A percentile compares a stretch with the other conserved stretches of the same genome.
Evolutionary conservation across 30 jellyfish, hydroid and myxozoan species (phyloP).

Genomic region (Aurelia coerulea): DNA sequence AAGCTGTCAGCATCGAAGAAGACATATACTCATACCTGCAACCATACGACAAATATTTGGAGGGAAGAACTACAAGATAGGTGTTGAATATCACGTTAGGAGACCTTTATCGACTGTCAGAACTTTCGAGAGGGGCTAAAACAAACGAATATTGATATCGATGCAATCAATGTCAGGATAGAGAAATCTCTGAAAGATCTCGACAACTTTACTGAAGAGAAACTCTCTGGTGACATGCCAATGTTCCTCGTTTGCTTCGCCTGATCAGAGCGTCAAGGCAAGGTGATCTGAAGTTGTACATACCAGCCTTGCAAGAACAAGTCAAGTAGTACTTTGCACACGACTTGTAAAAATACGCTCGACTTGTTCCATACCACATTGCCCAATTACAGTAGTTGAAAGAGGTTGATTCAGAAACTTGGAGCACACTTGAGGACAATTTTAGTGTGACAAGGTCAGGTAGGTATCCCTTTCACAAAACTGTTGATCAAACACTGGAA

Average conservation of each 20-base stretch:
- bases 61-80: constrained; percentile 30
- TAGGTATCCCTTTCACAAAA: too few relatives aligned
- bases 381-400: constrained; percentile 24
- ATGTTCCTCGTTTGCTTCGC: constrained; percentile 21
- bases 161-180: too few relatives aligned
- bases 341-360: constrained; percentile 41
- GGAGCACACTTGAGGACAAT: too few relatives aligned
- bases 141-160: too few relatives aligned
- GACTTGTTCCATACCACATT: constrained; percentile 25
- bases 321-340: constrained; percentile 47
- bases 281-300: constrained; percentile 26
- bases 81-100: constrained; percentile 30
- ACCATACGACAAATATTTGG: constrained; percentile 26
- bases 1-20: constrained; percentile 15
- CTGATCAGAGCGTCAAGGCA: constrained; percentile 47
- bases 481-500: too few relatives aligned
- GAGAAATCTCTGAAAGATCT: too few relatives aligned
- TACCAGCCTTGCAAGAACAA: too few relatives aligned
- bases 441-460: too few relatives aligned
- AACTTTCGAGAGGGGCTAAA: too few relatives aligned
- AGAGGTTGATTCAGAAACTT: constrained; percentile 18
- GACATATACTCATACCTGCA: constrained; percentile 27
- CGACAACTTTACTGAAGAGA: too few relatives aligned
- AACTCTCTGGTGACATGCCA: too few relatives aligned
- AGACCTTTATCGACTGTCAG: too few relatives aligned